Base-by-base conservation (phyloP, 2,888 invertebrate genomes). In the Aquatica leii region DNA sequence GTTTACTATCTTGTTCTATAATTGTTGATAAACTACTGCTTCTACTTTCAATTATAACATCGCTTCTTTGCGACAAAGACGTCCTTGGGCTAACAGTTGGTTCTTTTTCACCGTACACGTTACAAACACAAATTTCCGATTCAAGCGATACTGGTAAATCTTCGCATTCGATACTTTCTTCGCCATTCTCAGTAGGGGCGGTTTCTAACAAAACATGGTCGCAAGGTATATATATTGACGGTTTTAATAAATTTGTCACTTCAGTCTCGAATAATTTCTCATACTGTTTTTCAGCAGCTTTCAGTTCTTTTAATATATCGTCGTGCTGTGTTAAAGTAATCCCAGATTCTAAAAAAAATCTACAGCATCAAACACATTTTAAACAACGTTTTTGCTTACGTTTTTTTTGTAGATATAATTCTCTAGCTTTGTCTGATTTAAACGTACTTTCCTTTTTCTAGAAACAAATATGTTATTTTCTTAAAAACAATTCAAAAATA, bases 201-300 rank as follows among this genome's bases (percentile, higher is more conserved):
- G n/a, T 41, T 20, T n/a, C n/a, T n/a, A n/a, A n/a, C n/a, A n/a
- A n/a, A n/a, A 18, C 57, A 31, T 37, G 51, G 18, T 58, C 60
- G 21, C 71, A 71, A 1, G 67, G 59, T 15, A 52, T 49, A 17
- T 72, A 70, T 37, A 71, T 61, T 3, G 69, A 66, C 0, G 74
- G 72, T 62, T 70, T 71, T 2, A 69, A 49, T 43, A 74, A 51
- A 18, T 46, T 59, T 15, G 68, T 68, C n/a, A 64, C 54, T 41
- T 49, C 31, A 15, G 57, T 51, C 11, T 67, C 43, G 8, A 52
- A 68, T 31, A 72, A 52, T 9, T 51, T 41, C 20, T 73, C 69
- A 52, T 74, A 77, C 20, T 69, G 50, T 14, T 31, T 52, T 62
- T 77, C 76, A 6, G 77, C 76, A 18, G 60, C 35, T 18, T 57